These are phyloP conservation scores for Cuniculus paca DNA, from an alignment of 2,797 vertebrate genomes.

Conservation along the genomic window DNA sequence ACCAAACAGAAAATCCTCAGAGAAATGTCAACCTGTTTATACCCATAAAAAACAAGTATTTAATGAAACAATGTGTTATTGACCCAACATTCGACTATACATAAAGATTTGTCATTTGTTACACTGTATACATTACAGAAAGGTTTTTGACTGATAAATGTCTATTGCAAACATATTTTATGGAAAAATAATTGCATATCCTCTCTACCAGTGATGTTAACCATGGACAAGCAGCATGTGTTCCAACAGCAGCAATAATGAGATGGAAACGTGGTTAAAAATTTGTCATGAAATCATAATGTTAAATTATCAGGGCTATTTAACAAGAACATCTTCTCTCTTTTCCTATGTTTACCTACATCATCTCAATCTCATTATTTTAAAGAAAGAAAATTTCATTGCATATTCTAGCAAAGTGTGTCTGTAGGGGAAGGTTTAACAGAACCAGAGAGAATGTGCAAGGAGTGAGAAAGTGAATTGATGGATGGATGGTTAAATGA, in stretches of 20 bases:
- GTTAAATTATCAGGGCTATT: conserved; percentile 62
- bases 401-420: conserved; percentile 89
- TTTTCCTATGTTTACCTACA: conserved; percentile 81
- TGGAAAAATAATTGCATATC: conserved; percentile 38
- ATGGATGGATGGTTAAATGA: conserved; percentile 94
- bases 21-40: not conserved
- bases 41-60: conserved; percentile 22
- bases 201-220: conserved; percentile 20
- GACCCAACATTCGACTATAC: not conserved
- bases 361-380: conserved; percentile 81
- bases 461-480: conserved; percentile 91
- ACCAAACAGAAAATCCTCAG: not conserved
- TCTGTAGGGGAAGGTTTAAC: conserved; percentile 88
- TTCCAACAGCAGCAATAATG: conserved; percentile 26
- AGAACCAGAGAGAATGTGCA: conserved; percentile 90
- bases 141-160: conserved; percentile 51
- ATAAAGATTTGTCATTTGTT: conserved; percentile 61
- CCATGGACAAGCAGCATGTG: not conserved
- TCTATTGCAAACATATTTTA: conserved; percentile 10
- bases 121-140: not conserved
- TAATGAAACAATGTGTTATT: conserved; percentile 15
- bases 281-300: conserved; percentile 71
- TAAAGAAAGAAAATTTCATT: conserved; percentile 87
- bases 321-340: conserved; percentile 69
- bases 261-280: conserved; percentile 66